Conservation (phyloP, 2,797 vertebrate genomes). For the Periophthalmus magnuspinnatus region DNA sequence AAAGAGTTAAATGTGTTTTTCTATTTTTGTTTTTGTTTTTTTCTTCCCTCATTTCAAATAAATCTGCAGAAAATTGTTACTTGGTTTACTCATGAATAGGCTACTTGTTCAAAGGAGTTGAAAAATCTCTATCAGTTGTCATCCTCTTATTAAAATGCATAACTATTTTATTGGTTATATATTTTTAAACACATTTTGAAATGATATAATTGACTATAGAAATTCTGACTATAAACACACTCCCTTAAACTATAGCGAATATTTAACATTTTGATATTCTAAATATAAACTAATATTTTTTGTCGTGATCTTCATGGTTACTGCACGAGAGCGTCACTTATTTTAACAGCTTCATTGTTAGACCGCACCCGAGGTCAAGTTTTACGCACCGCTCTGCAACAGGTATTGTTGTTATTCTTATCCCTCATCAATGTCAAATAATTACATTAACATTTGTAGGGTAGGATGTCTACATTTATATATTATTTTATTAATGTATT, state of each 20-base stretch:
- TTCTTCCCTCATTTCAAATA: not conserved
- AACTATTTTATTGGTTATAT: not conserved
- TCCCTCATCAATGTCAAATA: not conserved
- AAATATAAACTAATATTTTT: not conserved
- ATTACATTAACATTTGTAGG: not conserved
- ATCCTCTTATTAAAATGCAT: not conserved
- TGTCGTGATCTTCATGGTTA: not conserved
- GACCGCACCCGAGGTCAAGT: not conserved
- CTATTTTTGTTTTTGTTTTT: too few relatives aligned
- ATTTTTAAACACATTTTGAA: not conserved
- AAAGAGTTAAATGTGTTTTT: too few relatives aligned
- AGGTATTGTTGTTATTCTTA: not conserved
- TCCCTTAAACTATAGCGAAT: too few relatives aligned
- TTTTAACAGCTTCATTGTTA: too few relatives aligned
- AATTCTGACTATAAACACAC: not conserved
- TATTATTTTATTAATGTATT: not conserved
- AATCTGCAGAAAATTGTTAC: not conserved
- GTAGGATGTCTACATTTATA: not conserved
- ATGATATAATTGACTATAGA: not conserved
- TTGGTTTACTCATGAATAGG: not conserved
- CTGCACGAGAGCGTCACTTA: too few relatives aligned
- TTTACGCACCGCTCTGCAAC: constrained; percentile 1
- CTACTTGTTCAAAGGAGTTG: not conserved
- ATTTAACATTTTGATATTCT: not conserved
- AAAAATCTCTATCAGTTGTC: not conserved